phyloP scores from a whole-genome alignment of 2,888 invertebrate genomes.

The Monoplex corrugatus region DNA sequence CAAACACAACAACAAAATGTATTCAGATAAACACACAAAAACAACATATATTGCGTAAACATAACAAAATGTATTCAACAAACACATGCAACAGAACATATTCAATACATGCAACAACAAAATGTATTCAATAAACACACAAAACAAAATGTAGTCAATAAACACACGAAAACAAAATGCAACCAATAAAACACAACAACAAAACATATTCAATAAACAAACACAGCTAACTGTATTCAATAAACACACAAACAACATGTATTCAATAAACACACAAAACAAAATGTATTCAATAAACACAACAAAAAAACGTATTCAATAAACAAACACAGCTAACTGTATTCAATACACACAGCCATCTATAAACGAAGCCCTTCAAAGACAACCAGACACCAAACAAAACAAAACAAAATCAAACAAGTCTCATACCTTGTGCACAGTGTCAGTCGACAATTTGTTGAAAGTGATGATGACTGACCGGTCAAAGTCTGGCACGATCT shows the following conservation, averaged over 20 bases:
- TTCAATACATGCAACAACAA: neutral
- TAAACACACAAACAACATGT: neutral
- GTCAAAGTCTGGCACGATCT: conserved; percentile 5
- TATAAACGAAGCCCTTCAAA: neutral
- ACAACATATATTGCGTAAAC: too few relatives aligned
- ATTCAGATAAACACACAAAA: too few relatives aligned
- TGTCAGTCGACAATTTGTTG: conserved; percentile 39
- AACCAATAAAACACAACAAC: too few relatives aligned
- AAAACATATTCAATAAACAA: too few relatives aligned
- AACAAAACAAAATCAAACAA: neutral
- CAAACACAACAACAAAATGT: too few relatives aligned
- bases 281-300: neutral
- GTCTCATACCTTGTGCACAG: conserved; percentile 20
- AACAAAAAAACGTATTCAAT: neutral
- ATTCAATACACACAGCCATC: neutral
- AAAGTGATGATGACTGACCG: conserved; percentile 34
- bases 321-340: neutral
- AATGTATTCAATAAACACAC: neutral
- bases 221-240: neutral
- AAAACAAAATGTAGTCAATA: neutral
- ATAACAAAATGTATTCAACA: neutral
- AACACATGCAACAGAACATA: neutral
- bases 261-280: neutral
- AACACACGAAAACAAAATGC: too few relatives aligned
- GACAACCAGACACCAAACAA: neutral